phyloP scores from a whole-genome alignment of 37 sponge, comb jelly and placozoan species.

The Haliclona indistincta region DNA sequence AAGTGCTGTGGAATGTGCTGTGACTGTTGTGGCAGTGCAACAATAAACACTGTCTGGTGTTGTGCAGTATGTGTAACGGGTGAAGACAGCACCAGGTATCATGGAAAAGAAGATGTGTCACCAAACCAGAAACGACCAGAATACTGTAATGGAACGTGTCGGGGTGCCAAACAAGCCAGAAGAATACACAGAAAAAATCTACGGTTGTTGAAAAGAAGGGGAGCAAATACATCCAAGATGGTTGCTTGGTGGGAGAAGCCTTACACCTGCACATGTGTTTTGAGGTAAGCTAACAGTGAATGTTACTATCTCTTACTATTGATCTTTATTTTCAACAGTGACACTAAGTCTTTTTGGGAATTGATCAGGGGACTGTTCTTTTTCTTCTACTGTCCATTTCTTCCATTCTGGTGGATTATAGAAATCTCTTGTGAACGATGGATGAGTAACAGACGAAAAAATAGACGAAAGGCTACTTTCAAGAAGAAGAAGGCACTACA shows the following conservation, averaged over 20 bases:
- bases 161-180: conserved; percentile 60
- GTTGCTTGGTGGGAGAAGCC: conserved; percentile 63
- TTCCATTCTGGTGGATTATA: conserved; percentile 77
- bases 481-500: conserved; percentile 34
- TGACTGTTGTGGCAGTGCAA: background rate
- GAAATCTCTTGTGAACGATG: conserved; percentile 29
- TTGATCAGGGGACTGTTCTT: conserved; percentile 66
- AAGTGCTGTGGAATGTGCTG: background rate
- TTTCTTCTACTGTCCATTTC: conserved; percentile 81
- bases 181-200: conserved; percentile 53
- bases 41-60: background rate
- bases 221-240: conserved; percentile 22
- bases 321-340: conserved; percentile 25
- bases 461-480: conserved; percentile 37
- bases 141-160: conserved; percentile 73
- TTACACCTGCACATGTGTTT: conserved; percentile 72
- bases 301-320: background rate
- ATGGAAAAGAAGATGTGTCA: background rate
- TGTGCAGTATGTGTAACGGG: background rate
- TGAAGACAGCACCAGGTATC: background rate
- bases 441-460: conserved; percentile 24
- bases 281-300: conserved; percentile 45
- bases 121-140: conserved; percentile 33
- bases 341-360: conserved; percentile 38
- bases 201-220: conserved; percentile 54